Base-by-base conservation (phyloP, 2,888 invertebrate species). In the Ornithoptera priamus region DNA sequence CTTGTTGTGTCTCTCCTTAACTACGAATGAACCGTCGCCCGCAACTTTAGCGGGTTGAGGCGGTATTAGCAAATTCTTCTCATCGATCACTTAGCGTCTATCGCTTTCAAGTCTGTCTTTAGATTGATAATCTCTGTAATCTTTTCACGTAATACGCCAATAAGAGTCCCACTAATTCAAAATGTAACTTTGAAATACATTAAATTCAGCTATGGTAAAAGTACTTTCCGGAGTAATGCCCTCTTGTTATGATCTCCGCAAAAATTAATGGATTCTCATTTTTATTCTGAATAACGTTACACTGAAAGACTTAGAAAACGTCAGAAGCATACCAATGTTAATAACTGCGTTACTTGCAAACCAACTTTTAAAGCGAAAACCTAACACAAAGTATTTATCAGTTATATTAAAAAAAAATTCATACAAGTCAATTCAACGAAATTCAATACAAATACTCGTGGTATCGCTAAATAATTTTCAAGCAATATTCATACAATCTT, bases 51-150 rank as follows among this genome's bases (percentile, higher is more conserved):
- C 79, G 79, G 81, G 79, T 80, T 81, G 80, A 81, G 86, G 85
- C 85, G 86, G 89, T 89, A 92, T 92, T 91, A 89, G 85, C 85
- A 90, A 90, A 87, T 90, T 89, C 86, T 85, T 84, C 83, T 85
- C 87, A 88, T 89, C 88, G 87, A 90, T 89, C 89, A 88, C 85
- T 88, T 86, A 86, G 82, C 85, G 83, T 80, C 79, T 68, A 80
- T 77, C 81, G 81, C 83, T 85, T 86, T 85, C 83, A 85, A 81
- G 82, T 80, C 83, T 83, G 80, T 82, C 80, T 83, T 85, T 83
- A 59, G 59, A 59, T 82, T 80, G 81, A 79, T 81, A 79, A 78
- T 77, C 78, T 70, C 81, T 81, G 80, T 83, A 83, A 84, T 83
- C 78, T 78, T 78, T 80, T 77, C 72, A 75, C 75, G 76, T 74